Evolutionary conservation across 2,888 invertebrate genomes (phyloP), one percentile per base, ranked within the genome.

Genomic region (Ophraella communa): DNA sequence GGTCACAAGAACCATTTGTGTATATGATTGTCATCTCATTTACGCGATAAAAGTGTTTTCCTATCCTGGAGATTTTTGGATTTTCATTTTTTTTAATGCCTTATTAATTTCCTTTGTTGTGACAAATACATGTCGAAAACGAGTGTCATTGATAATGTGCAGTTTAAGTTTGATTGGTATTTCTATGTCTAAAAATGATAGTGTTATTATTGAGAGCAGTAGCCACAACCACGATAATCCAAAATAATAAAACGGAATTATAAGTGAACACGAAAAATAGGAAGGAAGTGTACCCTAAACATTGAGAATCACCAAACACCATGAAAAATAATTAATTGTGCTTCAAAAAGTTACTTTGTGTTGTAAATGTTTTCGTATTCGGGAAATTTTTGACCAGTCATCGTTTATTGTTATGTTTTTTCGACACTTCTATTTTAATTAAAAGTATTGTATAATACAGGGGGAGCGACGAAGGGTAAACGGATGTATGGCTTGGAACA

Each of bases 261-360:
- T 81, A 63, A 73, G 68, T 68, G 73, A 69, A 71, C 70, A 72
- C 65, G 71, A 69, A 73, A 71, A 73, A 73, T 71, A 66, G 74
- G 73, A 73, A 76, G 77, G 76, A 78, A 77, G 75, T 76, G 73
- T 75, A 73, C 71, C 71, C 71, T 71, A 70, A 75, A 72, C 57
- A 74, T 77, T 79, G 77, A 79, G 74, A 73, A 75, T 75, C 77
- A 75, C 76, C 82, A 81, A 81, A 77, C 78, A 81, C 80, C 81
- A 80, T 82, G 82, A 81, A 81, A 81, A 80, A 80, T 82, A 81
- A 82, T 82, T 82, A 82, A 82, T 82, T 76, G 82, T 79, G 77
- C 79, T 80, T 79, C 78, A 79, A 78, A 77, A 77, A 77, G 72
- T 74, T 71, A 75, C 73, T 76, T 78, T 77, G 76, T 76, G 66